Percentiles rank a stretch among this genome's conserved stretches.
Conservation (phyloP, 2,113 vertebrate species). For the Heterocephalus glaber region DNA sequence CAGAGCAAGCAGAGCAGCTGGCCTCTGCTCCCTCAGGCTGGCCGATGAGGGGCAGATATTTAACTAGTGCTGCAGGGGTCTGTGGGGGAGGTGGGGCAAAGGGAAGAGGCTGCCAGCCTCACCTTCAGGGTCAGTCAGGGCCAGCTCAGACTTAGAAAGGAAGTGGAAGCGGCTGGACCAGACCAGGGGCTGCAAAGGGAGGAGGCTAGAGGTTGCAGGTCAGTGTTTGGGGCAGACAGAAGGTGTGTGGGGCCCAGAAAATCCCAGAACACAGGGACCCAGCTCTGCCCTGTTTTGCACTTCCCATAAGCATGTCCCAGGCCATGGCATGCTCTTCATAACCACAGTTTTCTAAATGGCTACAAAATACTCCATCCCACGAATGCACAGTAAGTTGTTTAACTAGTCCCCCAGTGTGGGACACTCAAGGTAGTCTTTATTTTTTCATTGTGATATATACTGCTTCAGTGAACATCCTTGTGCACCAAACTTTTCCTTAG, state of each 20-base stretch:
- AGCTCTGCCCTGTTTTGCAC: not conserved
- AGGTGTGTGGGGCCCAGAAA: not conserved
- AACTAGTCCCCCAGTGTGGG: not conserved
- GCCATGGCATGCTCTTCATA: not conserved
- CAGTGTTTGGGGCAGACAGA: not conserved
- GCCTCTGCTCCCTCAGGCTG: no score
- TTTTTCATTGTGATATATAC: not conserved
- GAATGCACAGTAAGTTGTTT: not conserved
- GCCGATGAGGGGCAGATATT: not conserved
- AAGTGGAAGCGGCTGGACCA: not conserved
- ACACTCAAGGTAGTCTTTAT: no score
- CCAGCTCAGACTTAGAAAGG: not conserved
- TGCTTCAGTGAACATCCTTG: not conserved
- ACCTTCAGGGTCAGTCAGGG: not conserved
- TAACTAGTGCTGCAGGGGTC: not conserved
- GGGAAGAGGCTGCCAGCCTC: no score
- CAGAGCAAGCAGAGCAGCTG: no score
- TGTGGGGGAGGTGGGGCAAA: not conserved
- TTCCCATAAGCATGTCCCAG: not conserved
- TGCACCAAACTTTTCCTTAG: not conserved
- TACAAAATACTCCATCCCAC: not conserved
- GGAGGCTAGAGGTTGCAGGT: accelerated
- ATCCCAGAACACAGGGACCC: not conserved
- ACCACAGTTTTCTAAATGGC: not conserved
- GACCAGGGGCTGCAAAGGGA: no score